These are phyloP conservation scores for Notarius lentiginosus DNA, from an alignment of 2,113 vertebrate species.

Conservation along the genomic window DNA sequence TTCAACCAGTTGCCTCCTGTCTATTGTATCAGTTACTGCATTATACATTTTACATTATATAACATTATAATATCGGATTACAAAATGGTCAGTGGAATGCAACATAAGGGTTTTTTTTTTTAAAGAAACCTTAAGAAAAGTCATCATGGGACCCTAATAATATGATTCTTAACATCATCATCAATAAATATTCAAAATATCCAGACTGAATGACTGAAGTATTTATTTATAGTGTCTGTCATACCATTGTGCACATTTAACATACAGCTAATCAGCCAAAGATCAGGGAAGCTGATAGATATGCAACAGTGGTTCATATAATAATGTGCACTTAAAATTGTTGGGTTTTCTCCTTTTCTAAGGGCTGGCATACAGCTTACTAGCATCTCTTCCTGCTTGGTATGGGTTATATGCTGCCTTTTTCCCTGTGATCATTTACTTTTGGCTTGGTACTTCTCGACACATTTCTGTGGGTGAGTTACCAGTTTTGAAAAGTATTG, in stretches of 20 bases:
- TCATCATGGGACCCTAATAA: neutral
- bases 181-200: neutral
- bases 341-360: constrained; percentile 36
- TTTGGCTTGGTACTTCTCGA: constrained; percentile 90
- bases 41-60: neutral
- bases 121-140: neutral
- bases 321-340: neutral
- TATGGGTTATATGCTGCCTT: constrained; percentile 92
- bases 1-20: neutral
- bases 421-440: constrained; percentile 86
- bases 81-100: neutral
- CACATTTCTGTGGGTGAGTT: constrained; percentile 93
- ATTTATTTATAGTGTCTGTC: neutral
- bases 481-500: neutral
- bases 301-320: neutral
- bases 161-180: neutral
- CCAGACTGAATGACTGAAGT: neutral
- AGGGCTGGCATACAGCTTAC: constrained; percentile 90
- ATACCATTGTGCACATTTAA: neutral
- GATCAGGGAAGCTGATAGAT: neutral
- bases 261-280: neutral
- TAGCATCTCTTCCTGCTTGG: constrained; percentile 81
- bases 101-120: neutral
- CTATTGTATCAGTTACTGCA: neutral
- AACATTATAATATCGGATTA: neutral